Conservation (phyloP, 2,113 vertebrate species). For the Microcebus ravelobensis region DNA sequence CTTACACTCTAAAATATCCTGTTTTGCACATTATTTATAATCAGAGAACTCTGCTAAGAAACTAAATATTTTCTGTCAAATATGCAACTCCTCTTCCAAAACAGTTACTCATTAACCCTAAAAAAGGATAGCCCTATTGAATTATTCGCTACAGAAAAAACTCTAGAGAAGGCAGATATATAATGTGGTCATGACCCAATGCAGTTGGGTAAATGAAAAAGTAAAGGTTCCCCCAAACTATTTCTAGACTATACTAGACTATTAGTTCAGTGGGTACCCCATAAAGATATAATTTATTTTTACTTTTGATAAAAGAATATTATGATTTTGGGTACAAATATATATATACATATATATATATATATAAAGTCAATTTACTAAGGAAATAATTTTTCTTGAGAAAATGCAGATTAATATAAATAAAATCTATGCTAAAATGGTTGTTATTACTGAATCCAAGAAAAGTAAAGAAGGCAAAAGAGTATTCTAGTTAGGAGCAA, state of each 20-base stretch:
- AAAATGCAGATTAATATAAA: background rate
- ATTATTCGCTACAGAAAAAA: background rate
- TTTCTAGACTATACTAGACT: background rate
- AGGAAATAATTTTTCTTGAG: background rate
- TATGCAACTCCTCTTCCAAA: background rate
- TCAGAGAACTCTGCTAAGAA: background rate
- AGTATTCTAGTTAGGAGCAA: background rate
- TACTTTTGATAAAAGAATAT: conserved; percentile 21
- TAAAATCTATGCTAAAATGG: background rate
- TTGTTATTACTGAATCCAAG: background rate
- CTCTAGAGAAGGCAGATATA: background rate
- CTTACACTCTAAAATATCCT: background rate
- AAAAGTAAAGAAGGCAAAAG: background rate
- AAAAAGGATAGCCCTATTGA: background rate
- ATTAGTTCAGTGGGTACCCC: background rate
- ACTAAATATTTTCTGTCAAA: background rate
- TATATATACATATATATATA: background rate
- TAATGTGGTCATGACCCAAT: background rate
- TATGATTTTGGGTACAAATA: conserved; percentile 25
- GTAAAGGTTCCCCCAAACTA: background rate
- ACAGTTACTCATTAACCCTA: background rate
- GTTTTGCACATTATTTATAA: background rate
- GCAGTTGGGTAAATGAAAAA: background rate
- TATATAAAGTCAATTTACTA: background rate
- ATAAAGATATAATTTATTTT: background rate